Evolutionary conservation across 2,888 invertebrate species (phyloP), one percentile per base, ranked within the genome.

Genomic region (Chloroclysta siterata): DNA sequence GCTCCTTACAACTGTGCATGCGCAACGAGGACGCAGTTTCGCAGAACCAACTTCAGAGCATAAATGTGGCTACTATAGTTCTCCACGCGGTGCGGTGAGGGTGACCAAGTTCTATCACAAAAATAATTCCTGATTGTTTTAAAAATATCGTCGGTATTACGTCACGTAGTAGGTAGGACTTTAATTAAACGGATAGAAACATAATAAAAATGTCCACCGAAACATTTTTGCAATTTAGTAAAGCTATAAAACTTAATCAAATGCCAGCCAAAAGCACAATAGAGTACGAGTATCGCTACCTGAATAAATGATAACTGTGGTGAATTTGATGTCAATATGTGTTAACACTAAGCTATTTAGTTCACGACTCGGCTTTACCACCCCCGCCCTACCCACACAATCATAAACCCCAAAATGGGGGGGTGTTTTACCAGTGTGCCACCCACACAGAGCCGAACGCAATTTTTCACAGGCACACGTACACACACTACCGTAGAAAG

Each of bases 271-370:
- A 89, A 87, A 88, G 83, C 82, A 85, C 86, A 88, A 87, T 87
- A 83, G 84, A 85, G 82, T 22, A 22, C 22, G 22, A n/a, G n/a
- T 85, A 90, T 87, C 83, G 82, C 85, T 83, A 88, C 89, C 88
- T 91, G 90, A 92, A 93, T 92, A 90, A 92, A 90, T 91, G 92
- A 93, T 92, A 93, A 84, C 87, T 89, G 91, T 88, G 90, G 91
- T 88, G 88, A 93, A 93, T 91, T 93, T 91, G 89, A 92, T 92
- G 93, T 93, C 93, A 93, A 93, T 93, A 93, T 93, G 92, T 92
- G 93, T 93, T 93, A 93, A 93, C 92, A 91, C 91, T 92, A 92
- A 93, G 92, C 93, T 92, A 93, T 93, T 93, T 93, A 93, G 92
- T 92, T 93, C 91, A 91, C 89, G 89, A 91, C 84, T 89, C 84